Evolutionary conservation across 2,797 vertebrate genomes (phyloP).

Genomic region (Xiphorhynchus erythropygius): DNA sequence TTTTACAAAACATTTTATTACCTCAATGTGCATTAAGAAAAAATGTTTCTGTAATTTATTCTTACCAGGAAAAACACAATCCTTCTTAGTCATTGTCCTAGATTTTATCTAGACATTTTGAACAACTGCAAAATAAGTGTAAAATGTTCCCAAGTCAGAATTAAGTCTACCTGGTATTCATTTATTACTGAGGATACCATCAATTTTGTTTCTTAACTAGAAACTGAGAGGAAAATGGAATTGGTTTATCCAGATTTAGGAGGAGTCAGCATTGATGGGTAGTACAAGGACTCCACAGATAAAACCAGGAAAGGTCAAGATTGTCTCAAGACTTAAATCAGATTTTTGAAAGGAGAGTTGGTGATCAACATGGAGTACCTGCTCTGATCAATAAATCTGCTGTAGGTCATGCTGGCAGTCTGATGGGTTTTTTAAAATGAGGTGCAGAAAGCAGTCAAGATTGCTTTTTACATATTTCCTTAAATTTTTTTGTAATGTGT

Average conservation of each 20-base stretch:
- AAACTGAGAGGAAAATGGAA: background rate
- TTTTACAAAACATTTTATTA: constrained; percentile 4
- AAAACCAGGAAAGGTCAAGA: background rate
- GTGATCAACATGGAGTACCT: background rate
- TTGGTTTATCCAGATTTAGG: background rate
- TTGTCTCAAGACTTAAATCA: background rate
- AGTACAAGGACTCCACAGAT: background rate
- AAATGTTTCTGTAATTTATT: background rate
- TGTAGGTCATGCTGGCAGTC: background rate
- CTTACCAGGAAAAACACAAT: background rate
- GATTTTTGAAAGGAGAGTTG: background rate
- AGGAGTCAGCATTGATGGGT: background rate
- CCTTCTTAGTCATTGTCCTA: background rate
- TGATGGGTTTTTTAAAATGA: background rate
- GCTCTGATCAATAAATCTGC: background rate
- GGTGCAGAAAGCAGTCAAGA: background rate
- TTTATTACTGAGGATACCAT: background rate
- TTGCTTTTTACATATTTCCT: background rate
- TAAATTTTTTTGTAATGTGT: background rate
- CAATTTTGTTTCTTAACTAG: background rate
- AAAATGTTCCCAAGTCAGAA: background rate
- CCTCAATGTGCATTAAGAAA: background rate
- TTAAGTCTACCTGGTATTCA: background rate
- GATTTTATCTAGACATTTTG: background rate
- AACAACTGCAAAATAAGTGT: background rate